These are phyloP conservation scores for Myzus persicae DNA, from an alignment of 1,140 invertebrate species.

Conservation along the genomic window DNA sequence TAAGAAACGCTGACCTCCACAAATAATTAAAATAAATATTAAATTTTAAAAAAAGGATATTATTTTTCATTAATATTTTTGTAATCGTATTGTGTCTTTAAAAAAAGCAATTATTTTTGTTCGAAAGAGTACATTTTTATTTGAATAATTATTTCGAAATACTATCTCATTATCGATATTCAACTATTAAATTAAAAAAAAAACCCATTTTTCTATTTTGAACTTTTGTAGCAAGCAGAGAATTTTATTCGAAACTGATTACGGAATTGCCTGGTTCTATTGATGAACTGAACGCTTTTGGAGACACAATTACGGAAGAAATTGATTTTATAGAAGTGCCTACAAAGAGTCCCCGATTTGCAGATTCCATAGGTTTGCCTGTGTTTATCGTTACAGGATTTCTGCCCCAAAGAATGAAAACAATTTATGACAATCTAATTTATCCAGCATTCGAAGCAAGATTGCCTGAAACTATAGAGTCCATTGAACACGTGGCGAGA, in stretches of 20 bases:
- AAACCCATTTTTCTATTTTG: not conserved
- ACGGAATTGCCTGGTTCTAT: not conserved
- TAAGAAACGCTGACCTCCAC: too few species aligned
- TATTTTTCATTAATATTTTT: not conserved
- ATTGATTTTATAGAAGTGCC: not conserved
- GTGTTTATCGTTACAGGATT: slow-evolving; percentile 25
- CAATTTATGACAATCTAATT: not conserved
- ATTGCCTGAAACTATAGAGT: slow-evolving; percentile 48
- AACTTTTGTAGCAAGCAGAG: not conserved
- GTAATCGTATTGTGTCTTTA: not conserved
- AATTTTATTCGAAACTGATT: not conserved
- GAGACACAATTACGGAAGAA: not conserved
- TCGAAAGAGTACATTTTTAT: not conserved
- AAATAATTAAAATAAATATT: not conserved
- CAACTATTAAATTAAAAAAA: not conserved
- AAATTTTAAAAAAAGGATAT: not conserved
- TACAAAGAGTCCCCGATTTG: not conserved
- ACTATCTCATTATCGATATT: not conserved
- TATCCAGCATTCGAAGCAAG: slow-evolving; percentile 54
- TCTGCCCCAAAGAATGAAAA: not conserved
- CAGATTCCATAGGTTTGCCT: not conserved
- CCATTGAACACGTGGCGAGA: slow-evolving; percentile 38
- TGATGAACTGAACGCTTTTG: not conserved
- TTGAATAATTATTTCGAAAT: not conserved
- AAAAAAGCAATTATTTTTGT: not conserved